Conservation (phyloP, 2,797 vertebrate species). For the Eurystomus glaucurus region DNA sequence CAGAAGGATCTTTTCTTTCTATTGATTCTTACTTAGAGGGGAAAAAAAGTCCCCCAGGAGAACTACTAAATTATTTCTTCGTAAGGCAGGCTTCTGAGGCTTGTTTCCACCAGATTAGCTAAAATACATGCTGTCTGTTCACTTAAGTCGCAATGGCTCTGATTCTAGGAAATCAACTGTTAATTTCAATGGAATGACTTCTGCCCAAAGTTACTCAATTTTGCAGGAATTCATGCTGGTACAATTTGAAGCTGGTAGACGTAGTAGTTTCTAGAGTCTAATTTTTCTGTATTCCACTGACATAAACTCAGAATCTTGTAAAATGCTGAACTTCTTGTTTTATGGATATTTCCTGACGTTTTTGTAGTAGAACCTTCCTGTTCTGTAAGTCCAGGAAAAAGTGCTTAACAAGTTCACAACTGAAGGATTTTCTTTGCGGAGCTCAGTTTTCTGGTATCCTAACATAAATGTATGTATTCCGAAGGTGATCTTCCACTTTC, state of each 20-base stretch:
- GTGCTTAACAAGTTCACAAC: not conserved
- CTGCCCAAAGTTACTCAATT: not conserved
- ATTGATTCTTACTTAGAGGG: conserved; percentile 61
- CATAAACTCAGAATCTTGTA: not conserved
- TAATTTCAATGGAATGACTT: not conserved
- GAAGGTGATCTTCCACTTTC: not conserved
- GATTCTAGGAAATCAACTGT: not conserved
- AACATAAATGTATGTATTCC: not conserved
- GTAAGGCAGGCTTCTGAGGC: not conserved
- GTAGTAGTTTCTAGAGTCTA: not conserved
- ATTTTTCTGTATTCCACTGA: not conserved
- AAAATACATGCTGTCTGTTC: conserved; percentile 52
- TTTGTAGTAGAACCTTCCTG: not conserved
- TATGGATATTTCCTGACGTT: not conserved
- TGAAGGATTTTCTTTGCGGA: not conserved
- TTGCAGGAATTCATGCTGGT: not conserved
- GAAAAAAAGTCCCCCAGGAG: conserved; percentile 7
- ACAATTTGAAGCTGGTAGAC: not conserved
- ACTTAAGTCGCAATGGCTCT: not conserved
- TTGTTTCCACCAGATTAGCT: conserved; percentile 69
- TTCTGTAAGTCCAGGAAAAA: not conserved
- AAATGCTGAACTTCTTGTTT: not conserved
- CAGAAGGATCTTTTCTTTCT: conserved; percentile 36
- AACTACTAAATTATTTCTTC: conserved; percentile 69
- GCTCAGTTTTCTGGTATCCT: not conserved